A percentile compares a stretch with the other conserved stretches of the same genome.
phyloP scores from a whole-genome alignment of 2,797 vertebrate genomes.

The Scolopax bukidnonensis region DNA sequence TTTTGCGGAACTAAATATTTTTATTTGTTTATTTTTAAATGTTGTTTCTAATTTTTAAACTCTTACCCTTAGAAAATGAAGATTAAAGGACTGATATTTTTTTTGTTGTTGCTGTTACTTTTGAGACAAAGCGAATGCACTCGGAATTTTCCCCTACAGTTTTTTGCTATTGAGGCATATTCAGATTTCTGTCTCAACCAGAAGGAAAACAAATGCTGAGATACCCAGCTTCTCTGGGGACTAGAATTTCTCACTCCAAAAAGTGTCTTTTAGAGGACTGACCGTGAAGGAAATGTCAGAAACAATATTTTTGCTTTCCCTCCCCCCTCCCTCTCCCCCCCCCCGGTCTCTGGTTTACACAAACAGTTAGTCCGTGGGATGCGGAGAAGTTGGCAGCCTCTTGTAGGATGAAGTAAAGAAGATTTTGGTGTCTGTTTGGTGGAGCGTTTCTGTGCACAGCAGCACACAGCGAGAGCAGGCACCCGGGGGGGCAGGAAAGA shows the following conservation, averaged over 20 bases:
- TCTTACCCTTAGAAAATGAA: not conserved
- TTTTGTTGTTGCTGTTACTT: not conserved
- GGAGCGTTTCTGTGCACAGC: not conserved
- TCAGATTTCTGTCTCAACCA: not conserved
- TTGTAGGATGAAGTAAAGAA: not conserved
- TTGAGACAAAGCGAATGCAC: not conserved
- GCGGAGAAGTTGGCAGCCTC: not conserved
- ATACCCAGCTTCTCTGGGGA: not conserved
- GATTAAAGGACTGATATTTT: not conserved
- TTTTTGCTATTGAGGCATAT: not conserved
- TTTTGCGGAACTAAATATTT: not conserved
- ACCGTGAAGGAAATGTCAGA: not conserved
- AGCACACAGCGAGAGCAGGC: fast-evolving
- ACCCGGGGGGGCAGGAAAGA: not conserved
- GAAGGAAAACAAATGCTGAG: not conserved
- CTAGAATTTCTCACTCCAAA: not conserved
- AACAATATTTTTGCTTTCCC: not conserved
- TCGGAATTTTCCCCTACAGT: not conserved
- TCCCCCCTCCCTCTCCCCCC: too few relatives aligned
- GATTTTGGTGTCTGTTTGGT: not conserved
- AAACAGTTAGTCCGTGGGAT: not conserved
- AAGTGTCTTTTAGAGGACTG: not conserved
- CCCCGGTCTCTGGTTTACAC: fast-evolving
- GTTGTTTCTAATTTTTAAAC: not conserved
- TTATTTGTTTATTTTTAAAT: not conserved